Evolutionary conservation across 2,888 invertebrate genomes (phyloP).

Genomic region (Hartigia nigra): DNA sequence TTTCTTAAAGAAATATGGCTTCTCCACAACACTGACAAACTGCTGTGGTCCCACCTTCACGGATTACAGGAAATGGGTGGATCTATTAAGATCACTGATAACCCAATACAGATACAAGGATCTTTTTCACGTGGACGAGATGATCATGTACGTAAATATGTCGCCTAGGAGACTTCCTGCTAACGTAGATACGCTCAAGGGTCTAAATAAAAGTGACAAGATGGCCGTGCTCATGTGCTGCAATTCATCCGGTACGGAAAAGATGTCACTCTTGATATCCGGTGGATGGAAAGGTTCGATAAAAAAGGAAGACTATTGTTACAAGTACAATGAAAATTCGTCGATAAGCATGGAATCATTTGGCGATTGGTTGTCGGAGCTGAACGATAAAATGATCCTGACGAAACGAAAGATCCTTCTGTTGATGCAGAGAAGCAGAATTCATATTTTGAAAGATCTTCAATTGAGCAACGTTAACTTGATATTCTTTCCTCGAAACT

Average conservation of each 20-base stretch:
- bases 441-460: slow-evolving; percentile 32
- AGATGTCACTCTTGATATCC: slow-evolving; percentile 48
- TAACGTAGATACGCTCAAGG: not conserved
- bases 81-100: slow-evolving; percentile 43
- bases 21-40: slow-evolving; percentile 35
- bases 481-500: slow-evolving; percentile 48
- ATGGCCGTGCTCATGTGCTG: slow-evolving; percentile 44
- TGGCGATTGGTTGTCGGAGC: slow-evolving; percentile 38
- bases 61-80: slow-evolving; percentile 49
- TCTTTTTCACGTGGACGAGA: slow-evolving; percentile 50
- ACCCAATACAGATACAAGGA: slow-evolving; percentile 45
- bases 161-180: slow-evolving; percentile 23
- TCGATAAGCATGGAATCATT: slow-evolving; percentile 43
- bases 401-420: slow-evolving; percentile 44
- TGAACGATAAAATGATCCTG: slow-evolving; percentile 41
- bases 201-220: slow-evolving; percentile 22
- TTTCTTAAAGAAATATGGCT: slow-evolving; percentile 47
- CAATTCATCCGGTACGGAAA: slow-evolving; percentile 50
- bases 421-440: slow-evolving; percentile 39
- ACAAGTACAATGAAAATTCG: slow-evolving; percentile 33
- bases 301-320: slow-evolving; percentile 30
- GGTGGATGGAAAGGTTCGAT: slow-evolving; percentile 34
- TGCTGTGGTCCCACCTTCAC: slow-evolving; percentile 42
- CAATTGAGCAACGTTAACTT: slow-evolving; percentile 42
- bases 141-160: slow-evolving; percentile 46